Base-by-base conservation (phyloP, 1,140 invertebrate genomes). In the Drosophila bifasciata region DNA sequence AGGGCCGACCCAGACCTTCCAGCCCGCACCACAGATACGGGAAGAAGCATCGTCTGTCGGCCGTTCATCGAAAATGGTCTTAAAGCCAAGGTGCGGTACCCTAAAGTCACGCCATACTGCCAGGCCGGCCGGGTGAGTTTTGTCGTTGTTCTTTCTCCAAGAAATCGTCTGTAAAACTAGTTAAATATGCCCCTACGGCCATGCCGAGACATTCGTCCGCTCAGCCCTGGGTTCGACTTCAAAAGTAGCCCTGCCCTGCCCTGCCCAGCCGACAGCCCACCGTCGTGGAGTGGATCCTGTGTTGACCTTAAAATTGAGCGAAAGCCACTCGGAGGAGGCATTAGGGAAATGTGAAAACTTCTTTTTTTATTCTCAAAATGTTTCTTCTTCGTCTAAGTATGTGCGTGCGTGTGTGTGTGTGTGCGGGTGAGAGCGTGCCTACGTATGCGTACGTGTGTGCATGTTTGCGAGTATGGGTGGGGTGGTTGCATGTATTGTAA, bases 171-270 rank as follows among this genome's bases (percentile, higher is more conserved):
- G 77, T 71, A 68, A 74, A 70, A 85, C 81, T 86, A 85, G 81
- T 86, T 85, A 88, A 85, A 85, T 86, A 78, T 85, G 83, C 71
- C 83, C 81, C 81, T 75, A 57, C 69, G 83, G 81, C 78, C 40
- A 62, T 81, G 77, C 76, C 39, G 40, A 74, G 76, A 86, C 52
- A 68, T 79, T 79, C 80, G 32, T 15, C 50, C 28, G 23, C 51
- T 46, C 49, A 49, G 19, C 5, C 50, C n/a, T 25, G 49, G 16
- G 9, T 59, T 23, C 57, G 62, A 75, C 62, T 76, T 69, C 41
- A 74, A 81, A 74, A 69, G 49, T 55, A 9, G 28, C 28, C 19
- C 19, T 3, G 19, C 19, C 19, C 19, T 1, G 19, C 5, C 23
- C 23, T 5, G 23, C 5, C 23, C 23, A 62, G 53, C 61, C 50